phyloP scores from a whole-genome alignment of 2,888 invertebrate species.

The Pomacea canaliculata region DNA sequence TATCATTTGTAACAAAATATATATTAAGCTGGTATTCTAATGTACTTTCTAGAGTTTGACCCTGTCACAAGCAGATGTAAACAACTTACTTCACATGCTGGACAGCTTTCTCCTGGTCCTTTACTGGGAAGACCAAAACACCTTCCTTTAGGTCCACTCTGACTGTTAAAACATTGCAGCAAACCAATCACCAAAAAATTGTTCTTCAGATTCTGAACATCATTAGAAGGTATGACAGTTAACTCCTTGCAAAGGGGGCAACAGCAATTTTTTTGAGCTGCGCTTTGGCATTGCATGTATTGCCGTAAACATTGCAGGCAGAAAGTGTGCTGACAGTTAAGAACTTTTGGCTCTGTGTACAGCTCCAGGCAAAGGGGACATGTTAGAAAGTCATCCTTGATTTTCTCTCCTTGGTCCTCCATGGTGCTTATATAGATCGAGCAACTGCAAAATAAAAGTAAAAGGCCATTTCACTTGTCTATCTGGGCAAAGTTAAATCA shows the following conservation, averaged over 20 bases:
- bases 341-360: conserved; percentile 33
- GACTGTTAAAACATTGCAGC: conserved; percentile 29
- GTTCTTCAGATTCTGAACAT: conserved; percentile 31
- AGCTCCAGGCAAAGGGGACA: conserved; percentile 38
- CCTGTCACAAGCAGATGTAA: too few species aligned
- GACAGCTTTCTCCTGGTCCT: conserved; percentile 4
- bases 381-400: conserved; percentile 33
- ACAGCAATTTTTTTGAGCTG: conserved; percentile 14
- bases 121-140: background rate
- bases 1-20: too few species aligned
- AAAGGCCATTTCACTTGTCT: too few species aligned
- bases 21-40: too few species aligned
- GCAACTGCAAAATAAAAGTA: too few species aligned
- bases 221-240: conserved; percentile 27
- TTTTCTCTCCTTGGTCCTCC: conserved; percentile 25
- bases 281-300: conserved; percentile 25
- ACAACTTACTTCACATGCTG: conserved; percentile 15
- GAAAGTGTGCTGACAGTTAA: conserved; percentile 42
- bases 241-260: conserved; percentile 39
- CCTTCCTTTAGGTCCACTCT: background rate
- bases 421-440: conserved; percentile 2
- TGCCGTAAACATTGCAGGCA: conserved; percentile 34
- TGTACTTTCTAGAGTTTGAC: too few species aligned
- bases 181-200: conserved; percentile 33
- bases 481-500: too few species aligned